These are phyloP conservation scores for Catocala nupta DNA, from an alignment of 2,888 invertebrate genomes.

Conservation along the genomic window DNA sequence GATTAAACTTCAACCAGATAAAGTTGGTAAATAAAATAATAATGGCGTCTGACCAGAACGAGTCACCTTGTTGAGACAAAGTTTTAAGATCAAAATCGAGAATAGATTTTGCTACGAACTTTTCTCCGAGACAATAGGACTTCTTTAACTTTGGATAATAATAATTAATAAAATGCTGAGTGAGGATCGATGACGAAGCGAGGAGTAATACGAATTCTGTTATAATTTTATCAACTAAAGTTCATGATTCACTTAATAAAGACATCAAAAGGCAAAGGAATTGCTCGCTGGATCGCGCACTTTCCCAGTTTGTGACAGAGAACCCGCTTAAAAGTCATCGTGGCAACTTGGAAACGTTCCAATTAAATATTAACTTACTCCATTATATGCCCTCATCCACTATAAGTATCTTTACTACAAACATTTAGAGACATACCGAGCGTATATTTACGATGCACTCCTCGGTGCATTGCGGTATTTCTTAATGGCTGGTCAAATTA, in stretches of 20 bases:
- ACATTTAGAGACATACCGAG: slow-evolving; percentile 19
- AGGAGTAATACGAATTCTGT: slow-evolving; percentile 45
- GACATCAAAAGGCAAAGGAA: slow-evolving; percentile 58
- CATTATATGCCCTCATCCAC: slow-evolving; percentile 41
- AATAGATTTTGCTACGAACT: slow-evolving; percentile 13
- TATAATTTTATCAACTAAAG: slow-evolving; percentile 55
- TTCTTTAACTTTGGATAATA: slow-evolving; percentile 27
- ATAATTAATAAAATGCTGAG: slow-evolving; percentile 41
- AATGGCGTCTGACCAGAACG: not conserved
- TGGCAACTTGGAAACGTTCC: slow-evolving; percentile 52
- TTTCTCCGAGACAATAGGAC: slow-evolving; percentile 15
- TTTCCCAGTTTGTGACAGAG: slow-evolving; percentile 49
- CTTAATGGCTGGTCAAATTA: not conserved
- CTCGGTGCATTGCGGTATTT: slow-evolving; percentile 1
- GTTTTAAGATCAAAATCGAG: slow-evolving; percentile 3
- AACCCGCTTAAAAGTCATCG: slow-evolving; percentile 54
- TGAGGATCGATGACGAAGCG: slow-evolving; percentile 43
- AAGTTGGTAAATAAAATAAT: slow-evolving; percentile 1
- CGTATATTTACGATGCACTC: slow-evolving; percentile 12
- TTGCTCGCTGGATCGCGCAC: slow-evolving; percentile 48
- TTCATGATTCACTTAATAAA: slow-evolving; percentile 59
- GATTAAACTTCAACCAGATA: no score
- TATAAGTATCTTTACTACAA: slow-evolving; percentile 36
- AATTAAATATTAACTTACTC: slow-evolving; percentile 58
- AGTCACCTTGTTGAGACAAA: slow-evolving; percentile 7